Evolutionary conservation across 2,113 vertebrate genomes (phyloP).

Genomic region (Atractosteus spatula): DNA sequence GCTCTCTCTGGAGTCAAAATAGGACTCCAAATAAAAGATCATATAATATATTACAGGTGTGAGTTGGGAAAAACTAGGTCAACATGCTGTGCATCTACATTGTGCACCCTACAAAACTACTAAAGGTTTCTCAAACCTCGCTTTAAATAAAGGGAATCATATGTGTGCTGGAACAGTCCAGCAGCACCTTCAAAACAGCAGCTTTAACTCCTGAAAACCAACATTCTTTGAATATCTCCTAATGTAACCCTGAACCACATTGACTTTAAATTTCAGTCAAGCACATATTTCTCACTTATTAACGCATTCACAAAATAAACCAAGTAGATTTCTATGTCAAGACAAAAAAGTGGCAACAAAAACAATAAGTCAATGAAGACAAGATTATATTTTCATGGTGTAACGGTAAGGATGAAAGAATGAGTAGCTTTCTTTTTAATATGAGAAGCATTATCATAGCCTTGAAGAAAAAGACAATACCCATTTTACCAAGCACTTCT

Average conservation of each 20-base stretch:
- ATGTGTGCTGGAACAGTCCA: neutral
- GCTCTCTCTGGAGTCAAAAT: slow-evolving; percentile 15
- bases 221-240: slow-evolving; percentile 7
- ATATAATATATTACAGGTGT: slow-evolving; percentile 8
- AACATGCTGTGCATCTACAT: neutral
- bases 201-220: slow-evolving; percentile 1
- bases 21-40: no score
- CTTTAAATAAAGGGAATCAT: neutral
- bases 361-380: no score
- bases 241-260: neutral
- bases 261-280: slow-evolving; percentile 18
- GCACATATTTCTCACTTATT: neutral
- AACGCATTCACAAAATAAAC: neutral
- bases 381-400: no score
- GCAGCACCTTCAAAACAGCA: neutral
- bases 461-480: no score
- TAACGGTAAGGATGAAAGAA: no score
- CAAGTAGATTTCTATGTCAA: neutral
- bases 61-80: slow-evolving; percentile 20
- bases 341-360: no score
- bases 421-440: no score
- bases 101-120: slow-evolving; percentile 13
- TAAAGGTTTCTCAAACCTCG: slow-evolving; percentile 20
- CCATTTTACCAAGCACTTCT: no score
- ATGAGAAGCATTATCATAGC: no score